Evolutionary conservation across 64 coral and sea anemone genomes (phyloP).

Genomic region (Pocillopora verrucosa): DNA sequence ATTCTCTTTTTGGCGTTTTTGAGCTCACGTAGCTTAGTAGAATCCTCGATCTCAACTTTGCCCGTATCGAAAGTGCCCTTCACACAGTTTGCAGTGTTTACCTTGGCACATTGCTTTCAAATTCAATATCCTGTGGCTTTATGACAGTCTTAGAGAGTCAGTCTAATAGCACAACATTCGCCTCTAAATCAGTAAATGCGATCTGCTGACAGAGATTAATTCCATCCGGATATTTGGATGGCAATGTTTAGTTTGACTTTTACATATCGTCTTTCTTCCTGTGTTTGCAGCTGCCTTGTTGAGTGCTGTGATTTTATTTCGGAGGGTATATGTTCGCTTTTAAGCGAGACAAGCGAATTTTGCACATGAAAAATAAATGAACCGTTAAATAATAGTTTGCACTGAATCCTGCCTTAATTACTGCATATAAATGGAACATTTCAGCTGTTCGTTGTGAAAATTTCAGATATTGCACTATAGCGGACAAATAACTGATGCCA

Average conservation of each 20-base stretch:
- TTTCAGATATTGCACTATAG: too few relatives aligned
- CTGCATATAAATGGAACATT: too few relatives aligned
- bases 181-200: not conserved
- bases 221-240: slow-evolving; percentile 21
- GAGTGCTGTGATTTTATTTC: not conserved
- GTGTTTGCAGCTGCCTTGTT: slow-evolving; percentile 13
- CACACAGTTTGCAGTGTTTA: not conserved
- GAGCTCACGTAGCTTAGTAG: too few relatives aligned
- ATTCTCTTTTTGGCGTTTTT: not conserved
- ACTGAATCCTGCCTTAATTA: too few relatives aligned
- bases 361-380: not conserved
- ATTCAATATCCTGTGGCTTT: not conserved
- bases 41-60: not conserved
- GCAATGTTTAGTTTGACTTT: not conserved
- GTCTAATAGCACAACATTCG: not conserved
- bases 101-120: not conserved
- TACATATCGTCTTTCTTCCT: not conserved
- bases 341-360: not conserved
- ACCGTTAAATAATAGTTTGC: not conserved
- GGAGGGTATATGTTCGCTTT: not conserved
- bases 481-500: too few relatives aligned
- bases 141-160: slow-evolving; percentile 13
- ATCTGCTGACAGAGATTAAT: not conserved
- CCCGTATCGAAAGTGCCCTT: too few relatives aligned
- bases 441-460: too few relatives aligned